Conservation (phyloP, 2,797 vertebrate species). For the Acanthopagrus latus region DNA sequence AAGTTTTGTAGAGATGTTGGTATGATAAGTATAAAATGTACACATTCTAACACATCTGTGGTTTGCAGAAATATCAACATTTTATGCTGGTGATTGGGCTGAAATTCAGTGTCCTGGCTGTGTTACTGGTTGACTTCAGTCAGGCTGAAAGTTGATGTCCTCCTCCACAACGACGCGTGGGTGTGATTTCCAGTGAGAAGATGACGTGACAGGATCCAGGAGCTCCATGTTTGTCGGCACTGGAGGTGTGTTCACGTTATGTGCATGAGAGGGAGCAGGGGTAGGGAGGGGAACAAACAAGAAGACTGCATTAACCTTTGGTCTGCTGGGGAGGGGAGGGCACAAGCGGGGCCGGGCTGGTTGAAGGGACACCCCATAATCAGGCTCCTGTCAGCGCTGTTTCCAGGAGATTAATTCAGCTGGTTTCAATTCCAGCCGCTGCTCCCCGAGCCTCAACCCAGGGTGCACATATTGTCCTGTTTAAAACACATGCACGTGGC, state of each 20-base stretch:
- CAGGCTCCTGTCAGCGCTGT: constrained; percentile 85
- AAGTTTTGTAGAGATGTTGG: too few relatives aligned
- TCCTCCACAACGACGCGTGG: constrained; percentile 88
- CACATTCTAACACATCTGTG: too few relatives aligned
- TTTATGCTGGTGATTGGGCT: too few relatives aligned
- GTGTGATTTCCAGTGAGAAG: constrained; percentile 89
- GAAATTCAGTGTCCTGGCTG: constrained; percentile 56
- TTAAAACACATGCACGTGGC: constrained; percentile 81
- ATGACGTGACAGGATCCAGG: constrained; percentile 90
- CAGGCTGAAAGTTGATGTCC: constrained; percentile 89
- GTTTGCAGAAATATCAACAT: too few relatives aligned
- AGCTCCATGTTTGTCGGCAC: constrained; percentile 90
- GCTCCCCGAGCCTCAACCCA: constrained; percentile 66
- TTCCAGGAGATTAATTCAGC: constrained; percentile 87
- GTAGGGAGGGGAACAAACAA: constrained; percentile 81
- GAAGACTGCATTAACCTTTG: constrained; percentile 89
- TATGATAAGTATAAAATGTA: too few relatives aligned
- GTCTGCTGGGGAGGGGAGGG: constrained; percentile 81
- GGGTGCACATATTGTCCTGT: constrained; percentile 79
- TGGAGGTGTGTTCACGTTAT: constrained; percentile 74
- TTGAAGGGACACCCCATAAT: constrained; percentile 87
- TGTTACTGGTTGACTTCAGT: constrained; percentile 85
- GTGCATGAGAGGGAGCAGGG: constrained; percentile 56
- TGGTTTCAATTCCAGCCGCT: constrained; percentile 84
- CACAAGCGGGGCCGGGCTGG: constrained; percentile 74